A percentile compares a stretch with the other conserved stretches of the same genome.
Evolutionary conservation across 2,797 vertebrate species (phyloP).

Genomic region (Nyctalus aviator): DNA sequence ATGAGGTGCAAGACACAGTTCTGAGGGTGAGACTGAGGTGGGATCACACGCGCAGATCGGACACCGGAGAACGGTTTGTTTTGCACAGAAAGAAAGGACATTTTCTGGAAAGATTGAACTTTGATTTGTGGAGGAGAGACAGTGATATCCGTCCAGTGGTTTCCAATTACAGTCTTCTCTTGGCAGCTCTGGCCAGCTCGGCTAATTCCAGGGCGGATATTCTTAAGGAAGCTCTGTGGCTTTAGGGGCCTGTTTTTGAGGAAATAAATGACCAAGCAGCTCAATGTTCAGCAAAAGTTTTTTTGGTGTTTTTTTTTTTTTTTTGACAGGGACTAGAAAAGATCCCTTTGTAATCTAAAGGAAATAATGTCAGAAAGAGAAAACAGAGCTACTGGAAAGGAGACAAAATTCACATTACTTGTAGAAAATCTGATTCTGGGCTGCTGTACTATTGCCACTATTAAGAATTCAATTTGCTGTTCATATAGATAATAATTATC

Average conservation of each 20-base stretch:
- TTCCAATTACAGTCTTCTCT: constrained; percentile 46
- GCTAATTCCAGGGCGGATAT: not conserved
- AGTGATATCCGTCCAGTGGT: constrained; percentile 18
- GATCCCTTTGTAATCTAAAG: constrained; percentile 19
- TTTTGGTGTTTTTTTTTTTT: not conserved
- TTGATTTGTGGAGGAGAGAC: constrained; percentile 6
- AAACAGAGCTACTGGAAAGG: constrained; percentile 12
- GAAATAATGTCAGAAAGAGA: constrained; percentile 48
- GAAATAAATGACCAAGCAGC: constrained; percentile 44
- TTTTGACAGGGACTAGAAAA: constrained; percentile 26
- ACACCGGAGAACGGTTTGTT: not conserved
- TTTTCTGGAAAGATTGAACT: not conserved
- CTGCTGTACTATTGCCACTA: constrained; percentile 3
- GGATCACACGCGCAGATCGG: not conserved
- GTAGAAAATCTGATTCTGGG: constrained; percentile 5
- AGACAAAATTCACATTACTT: constrained; percentile 50
- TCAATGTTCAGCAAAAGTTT: constrained; percentile 12
- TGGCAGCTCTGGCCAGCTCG: not conserved
- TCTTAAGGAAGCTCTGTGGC: not conserved
- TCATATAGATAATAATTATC: constrained; percentile 56
- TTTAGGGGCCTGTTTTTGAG: constrained; percentile 6
- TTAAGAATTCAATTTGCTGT: constrained; percentile 61
- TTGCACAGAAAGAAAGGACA: not conserved
- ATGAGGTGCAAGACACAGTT: not conserved
- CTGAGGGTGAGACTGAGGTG: no score